Evolutionary conservation across 2,113 vertebrate species (phyloP).

Genomic region (Acinonyx jubatus): DNA sequence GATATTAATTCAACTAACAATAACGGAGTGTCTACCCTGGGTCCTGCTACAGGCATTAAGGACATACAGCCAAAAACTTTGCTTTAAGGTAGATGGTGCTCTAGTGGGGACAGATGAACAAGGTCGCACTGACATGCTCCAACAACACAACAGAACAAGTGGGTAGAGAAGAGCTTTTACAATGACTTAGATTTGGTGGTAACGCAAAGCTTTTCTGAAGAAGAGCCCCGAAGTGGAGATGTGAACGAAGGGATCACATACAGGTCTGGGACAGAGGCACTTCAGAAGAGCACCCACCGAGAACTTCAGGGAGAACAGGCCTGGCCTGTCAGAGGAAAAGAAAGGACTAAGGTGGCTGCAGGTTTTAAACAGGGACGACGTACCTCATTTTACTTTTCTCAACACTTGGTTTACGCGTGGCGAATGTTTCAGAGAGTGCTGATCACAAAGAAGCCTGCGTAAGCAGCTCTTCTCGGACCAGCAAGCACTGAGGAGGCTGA

Average conservation of each 20-base stretch:
- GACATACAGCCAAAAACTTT: background rate
- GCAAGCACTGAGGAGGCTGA: background rate
- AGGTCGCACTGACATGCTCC: background rate
- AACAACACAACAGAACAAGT: background rate
- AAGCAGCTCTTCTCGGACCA: background rate
- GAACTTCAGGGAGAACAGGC: background rate
- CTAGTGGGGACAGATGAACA: background rate
- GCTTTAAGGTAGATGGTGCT: background rate
- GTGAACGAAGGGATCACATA: too few species aligned
- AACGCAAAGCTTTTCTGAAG: background rate
- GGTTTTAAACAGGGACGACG: background rate
- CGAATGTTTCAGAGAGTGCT: background rate
- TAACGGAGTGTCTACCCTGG: background rate
- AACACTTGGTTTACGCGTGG: background rate
- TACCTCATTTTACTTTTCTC: background rate
- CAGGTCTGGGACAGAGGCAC: background rate
- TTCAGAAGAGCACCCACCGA: background rate
- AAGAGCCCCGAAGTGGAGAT: background rate
- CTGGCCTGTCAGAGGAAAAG: background rate
- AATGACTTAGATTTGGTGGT: background rate
- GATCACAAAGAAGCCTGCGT: background rate
- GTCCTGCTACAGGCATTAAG: background rate
- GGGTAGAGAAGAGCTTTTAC: background rate
- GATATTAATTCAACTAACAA: background rate
- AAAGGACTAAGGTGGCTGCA: accelerated